A percentile compares a stretch with the other conserved stretches of the same genome.
These are phyloP conservation scores for Lamellibrachia columna DNA, from an alignment of 2,888 invertebrate species.

Conservation along the genomic window DNA sequence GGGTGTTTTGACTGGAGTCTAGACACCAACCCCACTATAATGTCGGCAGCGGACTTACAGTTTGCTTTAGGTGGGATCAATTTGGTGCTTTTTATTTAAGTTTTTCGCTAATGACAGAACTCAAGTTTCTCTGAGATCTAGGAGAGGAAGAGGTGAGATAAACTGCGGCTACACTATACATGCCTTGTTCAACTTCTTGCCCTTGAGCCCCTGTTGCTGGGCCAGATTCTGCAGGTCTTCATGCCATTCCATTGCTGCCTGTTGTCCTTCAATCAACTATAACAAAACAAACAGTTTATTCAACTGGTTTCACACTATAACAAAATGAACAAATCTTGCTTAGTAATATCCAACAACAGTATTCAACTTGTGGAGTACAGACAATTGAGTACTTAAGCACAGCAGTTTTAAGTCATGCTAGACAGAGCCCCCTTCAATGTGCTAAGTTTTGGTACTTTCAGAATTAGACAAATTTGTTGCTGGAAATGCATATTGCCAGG, in stretches of 20 bases:
- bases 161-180: background rate
- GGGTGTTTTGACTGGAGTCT: too few species aligned
- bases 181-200: slow-evolving; percentile 67
- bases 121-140: background rate
- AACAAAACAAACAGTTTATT: slow-evolving; percentile 25
- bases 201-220: slow-evolving; percentile 67
- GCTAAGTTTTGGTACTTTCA: too few species aligned
- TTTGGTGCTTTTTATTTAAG: too few species aligned
- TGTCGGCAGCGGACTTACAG: too few species aligned
- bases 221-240: slow-evolving; percentile 67
- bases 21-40: too few species aligned
- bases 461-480: too few species aligned
- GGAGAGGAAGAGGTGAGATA: background rate
- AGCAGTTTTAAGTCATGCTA: too few species aligned
- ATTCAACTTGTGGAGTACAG: background rate
- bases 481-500: background rate
- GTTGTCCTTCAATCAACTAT: slow-evolving; percentile 54
- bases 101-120: too few species aligned
- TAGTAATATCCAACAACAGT: background rate
- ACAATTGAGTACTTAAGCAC: background rate
- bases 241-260: slow-evolving; percentile 64
- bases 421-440: too few species aligned
- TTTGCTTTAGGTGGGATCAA: too few species aligned
- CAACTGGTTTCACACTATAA: background rate
- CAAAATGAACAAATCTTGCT: background rate